Conservation (phyloP, 2,888 invertebrate genomes). For the Drosophila anomalipes region DNA sequence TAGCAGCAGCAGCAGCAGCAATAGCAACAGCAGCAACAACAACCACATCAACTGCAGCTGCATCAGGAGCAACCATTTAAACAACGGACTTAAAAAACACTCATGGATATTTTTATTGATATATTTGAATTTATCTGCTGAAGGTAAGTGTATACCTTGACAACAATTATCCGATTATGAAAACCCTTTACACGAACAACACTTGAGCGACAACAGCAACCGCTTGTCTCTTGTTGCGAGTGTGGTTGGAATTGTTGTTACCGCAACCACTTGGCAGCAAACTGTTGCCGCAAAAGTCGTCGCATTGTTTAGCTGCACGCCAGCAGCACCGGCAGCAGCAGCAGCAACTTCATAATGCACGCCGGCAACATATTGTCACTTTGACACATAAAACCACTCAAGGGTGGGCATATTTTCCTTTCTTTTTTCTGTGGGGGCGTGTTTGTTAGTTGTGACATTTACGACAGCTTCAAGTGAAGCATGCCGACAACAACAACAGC, state of each 20-base stretch:
- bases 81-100: constrained; percentile 84
- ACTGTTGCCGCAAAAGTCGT: constrained; percentile 56
- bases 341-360: constrained; percentile 69
- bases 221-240: constrained; percentile 15
- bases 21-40: constrained; percentile 38
- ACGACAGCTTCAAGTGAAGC: constrained; percentile 78
- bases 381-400: constrained; percentile 80
- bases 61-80: constrained; percentile 70
- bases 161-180: constrained; percentile 40
- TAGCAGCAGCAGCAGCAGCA: constrained; percentile 38
- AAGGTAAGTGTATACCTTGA: constrained; percentile 81
- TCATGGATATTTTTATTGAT: constrained; percentile 86
- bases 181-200: constrained; percentile 47
- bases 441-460: constrained; percentile 71
- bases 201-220: constrained; percentile 45
- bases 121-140: constrained; percentile 85
- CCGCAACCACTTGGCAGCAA: constrained; percentile 56
- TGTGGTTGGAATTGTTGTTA: constrained; percentile 43
- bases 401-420: constrained; percentile 52
- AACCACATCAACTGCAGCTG: constrained; percentile 38
- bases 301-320: constrained; percentile 59
- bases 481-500: constrained; percentile 57
- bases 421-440: constrained; percentile 28
- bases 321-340: constrained; percentile 23
- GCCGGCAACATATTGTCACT: constrained; percentile 81